phyloP scores from a whole-genome alignment of 2,113 vertebrate species.

The Tychaedon coryphoeus region DNA sequence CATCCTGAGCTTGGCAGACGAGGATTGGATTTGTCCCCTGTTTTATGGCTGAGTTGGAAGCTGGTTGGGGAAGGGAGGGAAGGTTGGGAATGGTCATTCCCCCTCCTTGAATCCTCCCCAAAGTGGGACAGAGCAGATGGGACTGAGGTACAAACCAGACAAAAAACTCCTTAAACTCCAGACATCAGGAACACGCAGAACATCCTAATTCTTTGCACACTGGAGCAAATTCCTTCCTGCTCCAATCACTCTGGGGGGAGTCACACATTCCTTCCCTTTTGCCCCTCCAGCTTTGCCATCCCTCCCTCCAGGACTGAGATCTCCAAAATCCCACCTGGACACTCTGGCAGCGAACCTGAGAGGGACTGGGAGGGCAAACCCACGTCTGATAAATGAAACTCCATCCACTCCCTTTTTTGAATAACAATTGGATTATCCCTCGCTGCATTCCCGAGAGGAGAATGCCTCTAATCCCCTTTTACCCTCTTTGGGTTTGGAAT shows the following conservation, averaged over 20 bases:
- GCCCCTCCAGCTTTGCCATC: fast-evolving
- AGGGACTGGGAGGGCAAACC: not conserved
- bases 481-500: constrained; percentile 37
- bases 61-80: not conserved
- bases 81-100: not conserved
- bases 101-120: not conserved
- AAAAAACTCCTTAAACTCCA: not conserved
- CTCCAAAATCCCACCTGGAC: not conserved
- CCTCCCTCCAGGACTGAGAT: fast-evolving
- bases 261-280: not conserved
- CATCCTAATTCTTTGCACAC: too few relatives aligned
- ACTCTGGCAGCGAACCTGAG: not conserved
- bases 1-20: not conserved
- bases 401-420: not conserved
- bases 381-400: not conserved
- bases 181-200: fast-evolving
- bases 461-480: constrained; percentile 36
- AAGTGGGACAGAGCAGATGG: not conserved
- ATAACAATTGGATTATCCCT: constrained; percentile 35
- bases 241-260: fast-evolving
- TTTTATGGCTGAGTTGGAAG: not conserved
- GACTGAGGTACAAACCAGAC: not conserved
- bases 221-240: not conserved
- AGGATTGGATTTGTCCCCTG: not conserved
- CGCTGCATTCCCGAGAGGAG: not conserved